phyloP scores from a whole-genome alignment of 92 coral and sea anemone species.

The Montipora capitata region DNA sequence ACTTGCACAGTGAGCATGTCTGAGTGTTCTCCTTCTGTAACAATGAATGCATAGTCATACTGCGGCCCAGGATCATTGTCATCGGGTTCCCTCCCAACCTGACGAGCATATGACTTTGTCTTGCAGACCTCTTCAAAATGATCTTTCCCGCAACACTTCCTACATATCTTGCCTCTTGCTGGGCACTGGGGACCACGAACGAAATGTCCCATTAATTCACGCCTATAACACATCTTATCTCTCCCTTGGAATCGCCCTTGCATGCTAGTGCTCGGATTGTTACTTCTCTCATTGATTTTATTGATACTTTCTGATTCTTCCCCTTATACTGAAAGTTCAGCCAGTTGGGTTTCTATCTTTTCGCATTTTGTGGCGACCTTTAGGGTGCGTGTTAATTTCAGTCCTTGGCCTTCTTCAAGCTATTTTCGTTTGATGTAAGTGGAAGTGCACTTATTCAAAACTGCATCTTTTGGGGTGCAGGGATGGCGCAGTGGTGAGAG shows the following conservation, averaged over 20 bases:
- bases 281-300: constrained; percentile 26
- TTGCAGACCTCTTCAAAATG: too few relatives aligned
- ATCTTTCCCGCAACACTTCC: constrained; percentile 14
- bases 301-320: constrained; percentile 13
- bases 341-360: constrained; percentile 38
- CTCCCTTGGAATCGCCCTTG: constrained; percentile 11
- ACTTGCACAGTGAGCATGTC: background rate
- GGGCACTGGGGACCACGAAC: constrained; percentile 61
- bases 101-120: too few relatives aligned
- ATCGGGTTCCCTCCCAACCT: constrained; percentile 32
- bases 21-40: background rate
- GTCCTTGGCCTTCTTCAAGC: constrained; percentile 36
- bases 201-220: constrained; percentile 39
- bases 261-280: background rate
- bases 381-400: constrained; percentile 32
- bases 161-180: background rate
- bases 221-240: constrained; percentile 20
- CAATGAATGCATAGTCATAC: background rate
- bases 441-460: too few relatives aligned
- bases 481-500: too few relatives aligned
- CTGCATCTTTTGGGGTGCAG: too few relatives aligned
- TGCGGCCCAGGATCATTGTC: background rate
- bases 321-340: constrained; percentile 7
- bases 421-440: background rate
- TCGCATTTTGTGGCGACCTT: constrained; percentile 48